Conservation (phyloP, 2,797 vertebrate genomes). For the Distichodus sexfasciatus region DNA sequence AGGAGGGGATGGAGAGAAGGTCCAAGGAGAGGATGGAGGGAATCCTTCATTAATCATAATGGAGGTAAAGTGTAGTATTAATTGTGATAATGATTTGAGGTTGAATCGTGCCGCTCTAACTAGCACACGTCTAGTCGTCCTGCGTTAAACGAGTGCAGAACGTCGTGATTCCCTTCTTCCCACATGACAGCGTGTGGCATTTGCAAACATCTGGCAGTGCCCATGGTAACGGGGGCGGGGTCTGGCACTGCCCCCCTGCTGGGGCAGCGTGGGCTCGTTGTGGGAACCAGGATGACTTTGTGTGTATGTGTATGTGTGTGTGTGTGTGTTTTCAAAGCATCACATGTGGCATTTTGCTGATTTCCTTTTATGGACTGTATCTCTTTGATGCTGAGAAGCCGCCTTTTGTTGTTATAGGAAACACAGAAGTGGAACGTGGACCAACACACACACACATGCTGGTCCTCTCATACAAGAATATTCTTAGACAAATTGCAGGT, state of each 20-base stretch:
- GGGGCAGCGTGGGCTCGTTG: background rate
- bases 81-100: too few species aligned
- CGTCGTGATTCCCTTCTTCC: background rate
- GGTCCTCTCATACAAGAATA: too few species aligned
- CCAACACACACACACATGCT: background rate
- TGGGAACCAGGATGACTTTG: too few species aligned
- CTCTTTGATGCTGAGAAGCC: background rate
- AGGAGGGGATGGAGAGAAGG: too few species aligned
- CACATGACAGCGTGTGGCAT: conserved; percentile 3
- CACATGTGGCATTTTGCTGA: background rate
- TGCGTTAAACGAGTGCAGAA: too few species aligned
- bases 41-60: too few species aligned
- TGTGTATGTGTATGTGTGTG: background rate
- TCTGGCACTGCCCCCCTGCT: conserved; percentile 47
- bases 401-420: background rate
- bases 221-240: conserved; percentile 66
- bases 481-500: too few species aligned
- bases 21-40: too few species aligned
- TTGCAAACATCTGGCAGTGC: conserved; percentile 55
- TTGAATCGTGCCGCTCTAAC: too few species aligned
- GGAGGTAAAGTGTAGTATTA: too few species aligned
- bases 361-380: background rate
- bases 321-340: background rate
- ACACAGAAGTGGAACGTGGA: background rate
- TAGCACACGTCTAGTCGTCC: too few species aligned